Evolutionary conservation across 2,113 vertebrate genomes (phyloP).

Genomic region (Mormoops blainvillei): DNA sequence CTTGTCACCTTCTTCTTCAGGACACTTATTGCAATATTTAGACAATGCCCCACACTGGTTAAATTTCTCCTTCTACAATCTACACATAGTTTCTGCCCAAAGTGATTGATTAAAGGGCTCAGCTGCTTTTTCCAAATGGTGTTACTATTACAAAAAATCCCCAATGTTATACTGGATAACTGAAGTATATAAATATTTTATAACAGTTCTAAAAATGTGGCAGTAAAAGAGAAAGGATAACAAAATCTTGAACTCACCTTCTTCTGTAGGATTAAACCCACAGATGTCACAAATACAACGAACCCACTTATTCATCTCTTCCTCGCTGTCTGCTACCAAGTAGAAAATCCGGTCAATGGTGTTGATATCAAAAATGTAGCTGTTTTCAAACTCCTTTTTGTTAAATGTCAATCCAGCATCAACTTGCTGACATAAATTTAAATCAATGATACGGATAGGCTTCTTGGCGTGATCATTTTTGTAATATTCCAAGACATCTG

Average conservation of each 20-base stretch:
- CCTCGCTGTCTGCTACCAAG: slow-evolving; percentile 97
- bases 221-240: background rate
- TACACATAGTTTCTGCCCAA: background rate
- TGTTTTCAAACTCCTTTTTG: slow-evolving; percentile 99
- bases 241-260: slow-evolving; percentile 84
- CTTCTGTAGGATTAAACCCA: slow-evolving; percentile 98
- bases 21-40: background rate
- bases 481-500: slow-evolving; percentile 98
- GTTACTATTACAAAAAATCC: background rate
- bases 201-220: background rate
- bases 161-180: background rate
- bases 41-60: background rate
- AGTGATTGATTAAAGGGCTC: background rate
- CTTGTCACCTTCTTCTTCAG: background rate
- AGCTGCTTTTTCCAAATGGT: background rate
- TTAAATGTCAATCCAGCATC: slow-evolving; percentile 97
- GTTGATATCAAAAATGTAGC: slow-evolving; percentile 99
- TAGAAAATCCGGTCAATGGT: slow-evolving; percentile 98
- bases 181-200: background rate
- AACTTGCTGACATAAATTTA: slow-evolving; percentile 99
- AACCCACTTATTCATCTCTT: slow-evolving; percentile 99
- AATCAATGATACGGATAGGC: slow-evolving; percentile 98
- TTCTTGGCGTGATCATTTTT: slow-evolving; percentile 99
- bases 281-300: slow-evolving; percentile 99
- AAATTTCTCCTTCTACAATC: background rate